These are phyloP conservation scores for Hiodon alosoides DNA, from an alignment of 2,113 vertebrate species.

Conservation along the genomic window DNA sequence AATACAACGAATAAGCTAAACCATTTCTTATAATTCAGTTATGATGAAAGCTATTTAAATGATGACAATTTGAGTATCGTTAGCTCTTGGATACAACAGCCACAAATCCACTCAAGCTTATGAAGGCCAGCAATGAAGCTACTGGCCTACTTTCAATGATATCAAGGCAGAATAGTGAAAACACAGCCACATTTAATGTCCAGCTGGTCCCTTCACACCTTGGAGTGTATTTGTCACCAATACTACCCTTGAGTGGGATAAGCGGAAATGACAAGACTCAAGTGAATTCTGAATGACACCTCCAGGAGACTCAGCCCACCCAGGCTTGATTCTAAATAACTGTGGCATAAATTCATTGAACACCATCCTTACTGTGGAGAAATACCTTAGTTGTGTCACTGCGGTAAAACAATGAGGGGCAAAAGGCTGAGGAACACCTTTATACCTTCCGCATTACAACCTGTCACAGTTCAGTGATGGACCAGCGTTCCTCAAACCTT, in stretches of 20 bases:
- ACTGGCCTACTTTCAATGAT: constrained; percentile 26
- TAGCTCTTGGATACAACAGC: constrained; percentile 23
- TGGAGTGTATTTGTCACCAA: no score
- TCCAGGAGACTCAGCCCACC: background rate
- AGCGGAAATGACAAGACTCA: background rate
- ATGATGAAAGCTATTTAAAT: constrained; percentile 19
- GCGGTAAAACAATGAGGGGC: background rate
- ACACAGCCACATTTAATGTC: no score
- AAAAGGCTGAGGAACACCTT: background rate
- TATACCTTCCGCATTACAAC: background rate
- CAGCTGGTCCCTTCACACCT: no score
- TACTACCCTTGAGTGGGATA: no score
- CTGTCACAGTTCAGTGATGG: background rate
- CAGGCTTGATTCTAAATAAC: background rate
- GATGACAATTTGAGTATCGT: constrained; percentile 25
- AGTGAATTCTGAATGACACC: background rate
- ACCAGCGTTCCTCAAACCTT: background rate
- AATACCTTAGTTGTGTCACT: background rate
- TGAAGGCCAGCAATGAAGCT: constrained; percentile 38
- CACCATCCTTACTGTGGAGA: background rate
- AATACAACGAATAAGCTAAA: background rate
- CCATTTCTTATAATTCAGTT: constrained; percentile 14
- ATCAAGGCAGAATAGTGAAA: background rate
- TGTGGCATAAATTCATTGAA: background rate
- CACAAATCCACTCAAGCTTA: constrained; percentile 29